phyloP scores from a whole-genome alignment of 2,888 invertebrate genomes.

The Meghimatium bilineatum region DNA sequence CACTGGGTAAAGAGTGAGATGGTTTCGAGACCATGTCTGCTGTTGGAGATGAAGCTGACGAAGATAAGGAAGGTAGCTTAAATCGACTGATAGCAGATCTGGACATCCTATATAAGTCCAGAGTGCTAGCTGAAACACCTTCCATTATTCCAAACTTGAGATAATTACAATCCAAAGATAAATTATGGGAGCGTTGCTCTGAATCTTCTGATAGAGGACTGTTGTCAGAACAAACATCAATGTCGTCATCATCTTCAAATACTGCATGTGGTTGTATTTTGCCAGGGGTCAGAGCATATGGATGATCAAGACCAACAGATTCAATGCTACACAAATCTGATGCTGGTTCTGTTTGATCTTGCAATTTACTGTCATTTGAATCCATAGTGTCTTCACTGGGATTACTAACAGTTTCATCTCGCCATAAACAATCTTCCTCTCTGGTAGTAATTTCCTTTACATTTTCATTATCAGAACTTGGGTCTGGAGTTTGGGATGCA shows the following conservation, averaged over 20 bases:
- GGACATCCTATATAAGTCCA: slow-evolving; percentile 40
- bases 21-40: slow-evolving; percentile 32
- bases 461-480: slow-evolving; percentile 6
- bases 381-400: slow-evolving; percentile 28
- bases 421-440: background rate
- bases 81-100: slow-evolving; percentile 6
- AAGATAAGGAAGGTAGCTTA: slow-evolving; percentile 39
- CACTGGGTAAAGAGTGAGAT: background rate
- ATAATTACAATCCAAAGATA: slow-evolving; percentile 55
- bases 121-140: slow-evolving; percentile 45
- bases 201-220: slow-evolving; percentile 53
- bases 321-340: slow-evolving; percentile 12
- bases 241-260: slow-evolving; percentile 48
- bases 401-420: slow-evolving; percentile 16
- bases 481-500: background rate
- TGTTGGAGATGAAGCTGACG: slow-evolving; percentile 40
- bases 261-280: background rate
- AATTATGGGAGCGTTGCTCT: slow-evolving; percentile 53
- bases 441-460: background rate
- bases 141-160: slow-evolving; percentile 52
- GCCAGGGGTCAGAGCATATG: slow-evolving; percentile 40
- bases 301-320: slow-evolving; percentile 35
- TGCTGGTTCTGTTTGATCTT: background rate
- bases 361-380: slow-evolving; percentile 3
- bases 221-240: slow-evolving; percentile 49